These are phyloP conservation scores for Acheta domesticus DNA, from an alignment of 2,888 invertebrate genomes.

Conservation along the genomic window DNA sequence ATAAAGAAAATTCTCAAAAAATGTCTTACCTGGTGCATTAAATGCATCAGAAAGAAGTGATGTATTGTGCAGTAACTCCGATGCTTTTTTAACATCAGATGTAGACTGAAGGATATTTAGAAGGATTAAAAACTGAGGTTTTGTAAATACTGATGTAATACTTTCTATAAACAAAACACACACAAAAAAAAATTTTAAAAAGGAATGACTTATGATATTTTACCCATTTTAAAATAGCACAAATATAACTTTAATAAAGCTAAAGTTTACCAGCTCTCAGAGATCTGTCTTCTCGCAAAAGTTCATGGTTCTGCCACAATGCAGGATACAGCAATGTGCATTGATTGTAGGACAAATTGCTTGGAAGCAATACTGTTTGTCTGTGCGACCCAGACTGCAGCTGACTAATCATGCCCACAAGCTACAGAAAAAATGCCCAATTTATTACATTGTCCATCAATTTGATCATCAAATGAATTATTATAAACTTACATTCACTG, in stretches of 20 bases:
- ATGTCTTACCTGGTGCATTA: slow-evolving; percentile 44
- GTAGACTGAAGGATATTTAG: slow-evolving; percentile 42
- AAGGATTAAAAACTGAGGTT: slow-evolving; percentile 60
- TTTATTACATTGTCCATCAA: too few species aligned
- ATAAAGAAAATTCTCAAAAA: too few species aligned
- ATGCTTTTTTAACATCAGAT: slow-evolving; percentile 36
- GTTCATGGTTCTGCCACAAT: not conserved
- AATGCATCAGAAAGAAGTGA: slow-evolving; percentile 47
- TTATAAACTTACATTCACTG: not conserved
- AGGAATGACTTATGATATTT: too few species aligned
- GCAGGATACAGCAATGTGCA: not conserved
- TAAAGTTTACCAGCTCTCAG: not conserved
- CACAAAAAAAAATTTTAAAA: not conserved
- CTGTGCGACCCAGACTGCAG: not conserved
- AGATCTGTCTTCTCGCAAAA: not conserved
- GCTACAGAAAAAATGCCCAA: not conserved
- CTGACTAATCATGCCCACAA: not conserved
- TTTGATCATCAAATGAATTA: too few species aligned
- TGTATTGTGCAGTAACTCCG: slow-evolving; percentile 43
- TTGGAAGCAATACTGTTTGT: not conserved
- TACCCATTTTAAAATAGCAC: too few species aligned
- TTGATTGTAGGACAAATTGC: not conserved
- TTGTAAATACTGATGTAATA: slow-evolving; percentile 60
- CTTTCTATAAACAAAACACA: slow-evolving; percentile 49
- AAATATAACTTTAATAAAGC: too few species aligned